Evolutionary conservation across 2,888 invertebrate genomes (phyloP).

Genomic region (Proisotoma minuta): DNA sequence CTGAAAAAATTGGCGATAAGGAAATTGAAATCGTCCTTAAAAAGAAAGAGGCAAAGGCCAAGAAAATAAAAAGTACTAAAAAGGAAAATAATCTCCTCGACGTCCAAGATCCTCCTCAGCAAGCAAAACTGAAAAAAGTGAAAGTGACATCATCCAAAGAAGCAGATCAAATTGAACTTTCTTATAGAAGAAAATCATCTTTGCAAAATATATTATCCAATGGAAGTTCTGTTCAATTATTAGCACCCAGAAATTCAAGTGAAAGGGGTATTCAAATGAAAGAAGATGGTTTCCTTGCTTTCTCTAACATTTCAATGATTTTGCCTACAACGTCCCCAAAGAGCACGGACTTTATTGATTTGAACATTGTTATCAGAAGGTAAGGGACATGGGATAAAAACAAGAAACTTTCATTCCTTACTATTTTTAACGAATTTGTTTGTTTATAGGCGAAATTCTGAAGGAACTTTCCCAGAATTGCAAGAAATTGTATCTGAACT

Average conservation of each 20-base stretch:
- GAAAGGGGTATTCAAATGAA: neutral
- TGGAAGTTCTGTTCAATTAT: neutral
- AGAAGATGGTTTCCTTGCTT: constrained; percentile 11
- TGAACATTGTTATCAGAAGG: constrained; percentile 24
- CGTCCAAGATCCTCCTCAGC: neutral
- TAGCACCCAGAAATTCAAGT: neutral
- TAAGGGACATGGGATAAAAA: neutral
- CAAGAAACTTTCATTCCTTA: neutral
- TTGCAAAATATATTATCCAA: neutral
- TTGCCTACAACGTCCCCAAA: constrained; percentile 4
- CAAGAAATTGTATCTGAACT: constrained; percentile 14
- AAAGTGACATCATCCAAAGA: neutral
- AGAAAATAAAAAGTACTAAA: neutral
- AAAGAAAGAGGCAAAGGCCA: neutral
- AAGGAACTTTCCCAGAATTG: constrained; percentile 16
- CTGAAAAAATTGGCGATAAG: no score
- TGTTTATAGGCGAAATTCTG: constrained; percentile 6
- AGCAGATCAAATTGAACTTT: neutral
- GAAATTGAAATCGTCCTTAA: no score
- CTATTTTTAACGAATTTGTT: neutral
- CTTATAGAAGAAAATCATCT: neutral
- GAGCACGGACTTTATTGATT: constrained; percentile 12
- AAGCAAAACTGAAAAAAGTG: neutral
- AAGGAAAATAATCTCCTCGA: neutral
- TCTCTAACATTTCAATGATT: constrained; percentile 21